Conservation (phyloP, 2,888 invertebrate species). For the Onthophagus sagittarius region DNA sequence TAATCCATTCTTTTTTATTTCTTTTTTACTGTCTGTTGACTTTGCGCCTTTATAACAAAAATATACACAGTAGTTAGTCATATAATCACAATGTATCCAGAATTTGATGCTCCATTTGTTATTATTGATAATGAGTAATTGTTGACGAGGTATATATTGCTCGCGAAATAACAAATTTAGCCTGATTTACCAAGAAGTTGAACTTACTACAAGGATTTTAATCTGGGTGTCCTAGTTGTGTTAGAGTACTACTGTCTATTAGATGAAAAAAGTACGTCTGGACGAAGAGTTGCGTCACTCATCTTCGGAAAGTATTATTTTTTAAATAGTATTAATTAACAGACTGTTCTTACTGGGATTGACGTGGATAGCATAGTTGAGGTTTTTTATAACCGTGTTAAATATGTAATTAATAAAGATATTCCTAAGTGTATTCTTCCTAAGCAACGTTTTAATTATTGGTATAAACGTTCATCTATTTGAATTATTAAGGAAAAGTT, state of each 20-base stretch:
- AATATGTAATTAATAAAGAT: no score
- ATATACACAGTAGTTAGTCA: slow-evolving; percentile 33
- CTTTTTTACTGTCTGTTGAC: slow-evolving; percentile 25
- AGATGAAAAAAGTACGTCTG: slow-evolving; percentile 23
- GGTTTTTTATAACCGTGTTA: no score
- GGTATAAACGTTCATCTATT: no score
- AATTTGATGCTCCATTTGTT: slow-evolving; percentile 32
- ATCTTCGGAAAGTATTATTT: no score
- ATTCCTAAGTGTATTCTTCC: no score
- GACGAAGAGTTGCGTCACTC: no score
- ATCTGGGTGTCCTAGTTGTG: slow-evolving; percentile 25
- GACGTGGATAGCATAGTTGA: no score
- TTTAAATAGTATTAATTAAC: no score
- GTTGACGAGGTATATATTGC: slow-evolving; percentile 29
- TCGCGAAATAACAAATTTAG: slow-evolving; percentile 33
- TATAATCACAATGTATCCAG: slow-evolving; percentile 33
- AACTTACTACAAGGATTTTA: slow-evolving; percentile 32
- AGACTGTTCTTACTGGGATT: no score
- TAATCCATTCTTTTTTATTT: slow-evolving; percentile 29
- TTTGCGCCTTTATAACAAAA: slow-evolving; percentile 30
- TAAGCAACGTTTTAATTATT: no score
- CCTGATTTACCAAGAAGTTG: slow-evolving; percentile 31
- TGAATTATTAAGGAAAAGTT: no score
- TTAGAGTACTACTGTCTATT: slow-evolving; percentile 21
- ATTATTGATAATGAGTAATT: slow-evolving; percentile 34